phyloP scores from a whole-genome alignment of 2,888 invertebrate genomes.

The Clusia tigrina region DNA sequence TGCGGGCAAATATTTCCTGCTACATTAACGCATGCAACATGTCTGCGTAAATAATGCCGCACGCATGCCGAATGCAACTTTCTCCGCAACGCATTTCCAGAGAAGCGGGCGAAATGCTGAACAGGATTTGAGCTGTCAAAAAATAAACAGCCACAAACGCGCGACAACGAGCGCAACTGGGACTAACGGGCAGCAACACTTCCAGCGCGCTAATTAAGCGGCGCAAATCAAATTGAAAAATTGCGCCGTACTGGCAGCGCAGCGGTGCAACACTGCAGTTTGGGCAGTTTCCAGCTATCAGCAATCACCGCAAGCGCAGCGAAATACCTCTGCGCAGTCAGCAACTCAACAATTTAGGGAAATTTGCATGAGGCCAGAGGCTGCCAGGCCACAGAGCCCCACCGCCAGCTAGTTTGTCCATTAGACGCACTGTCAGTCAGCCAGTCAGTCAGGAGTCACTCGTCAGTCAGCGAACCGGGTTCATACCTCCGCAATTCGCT shows the following conservation, averaged over 20 bases:
- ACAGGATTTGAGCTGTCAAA: not conserved
- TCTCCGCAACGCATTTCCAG: not conserved
- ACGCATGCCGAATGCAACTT: not conserved
- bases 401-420: too few species aligned
- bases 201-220: not conserved
- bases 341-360: not conserved
- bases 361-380: constrained; percentile 6
- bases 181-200: not conserved
- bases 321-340: too few species aligned
- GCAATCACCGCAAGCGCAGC: constrained; percentile 1
- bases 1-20: too few species aligned
- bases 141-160: not conserved
- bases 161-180: not conserved
- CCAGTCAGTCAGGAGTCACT: constrained; percentile 1
- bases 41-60: not conserved
- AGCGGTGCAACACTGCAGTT: too few species aligned
- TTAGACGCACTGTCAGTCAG: not conserved
- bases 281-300: too few species aligned
- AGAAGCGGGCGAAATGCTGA: not conserved
- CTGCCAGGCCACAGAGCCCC: too few species aligned
- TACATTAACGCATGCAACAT: not conserved
- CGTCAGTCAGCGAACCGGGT: too few species aligned
- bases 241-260: not conserved
- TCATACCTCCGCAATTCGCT: too few species aligned
- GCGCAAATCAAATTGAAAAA: constrained; percentile 6